phyloP scores from a whole-genome alignment of 2,797 vertebrate genomes.

The Benthosema pterotum region DNA sequence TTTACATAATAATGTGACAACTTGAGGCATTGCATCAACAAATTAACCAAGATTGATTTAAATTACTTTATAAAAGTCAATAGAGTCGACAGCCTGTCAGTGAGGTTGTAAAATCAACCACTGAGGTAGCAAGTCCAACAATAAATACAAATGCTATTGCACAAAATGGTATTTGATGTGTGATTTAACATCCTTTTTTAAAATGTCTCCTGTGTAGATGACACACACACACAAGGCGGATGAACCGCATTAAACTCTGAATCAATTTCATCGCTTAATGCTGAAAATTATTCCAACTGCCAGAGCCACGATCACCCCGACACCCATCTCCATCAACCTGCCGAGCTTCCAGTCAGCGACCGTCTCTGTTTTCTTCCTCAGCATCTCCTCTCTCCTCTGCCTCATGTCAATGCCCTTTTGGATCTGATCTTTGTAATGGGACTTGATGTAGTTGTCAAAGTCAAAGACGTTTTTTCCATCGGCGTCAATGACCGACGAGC shows the following conservation, averaged over 20 bases:
- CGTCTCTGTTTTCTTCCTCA: slow-evolving; percentile 20
- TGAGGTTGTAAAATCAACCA: slow-evolving; percentile 25
- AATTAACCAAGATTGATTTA: slow-evolving; percentile 17
- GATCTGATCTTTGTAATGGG: slow-evolving; percentile 89
- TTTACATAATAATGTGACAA: no score
- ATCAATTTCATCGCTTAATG: slow-evolving; percentile 27
- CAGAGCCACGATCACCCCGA: slow-evolving; percentile 36
- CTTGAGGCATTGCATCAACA: background rate
- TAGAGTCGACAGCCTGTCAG: background rate
- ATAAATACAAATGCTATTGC: no score
- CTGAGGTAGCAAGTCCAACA: background rate
- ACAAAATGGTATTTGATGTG: background rate
- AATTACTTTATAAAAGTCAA: slow-evolving; percentile 59
- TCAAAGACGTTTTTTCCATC: slow-evolving; percentile 65
- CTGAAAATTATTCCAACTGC: slow-evolving; percentile 19
- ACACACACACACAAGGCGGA: no score
- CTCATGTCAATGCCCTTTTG: slow-evolving; percentile 72
- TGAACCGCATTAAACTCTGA: no score
- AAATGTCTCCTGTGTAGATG: no score
- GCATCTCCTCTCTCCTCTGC: slow-evolving; percentile 62
- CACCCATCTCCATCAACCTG: slow-evolving; percentile 36
- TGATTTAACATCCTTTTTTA: background rate
- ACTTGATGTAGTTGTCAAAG: slow-evolving; percentile 88
- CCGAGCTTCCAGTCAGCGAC: background rate
- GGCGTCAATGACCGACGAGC: background rate